phyloP scores from a whole-genome alignment of 2,113 vertebrate species.

The Natator depressus region DNA sequence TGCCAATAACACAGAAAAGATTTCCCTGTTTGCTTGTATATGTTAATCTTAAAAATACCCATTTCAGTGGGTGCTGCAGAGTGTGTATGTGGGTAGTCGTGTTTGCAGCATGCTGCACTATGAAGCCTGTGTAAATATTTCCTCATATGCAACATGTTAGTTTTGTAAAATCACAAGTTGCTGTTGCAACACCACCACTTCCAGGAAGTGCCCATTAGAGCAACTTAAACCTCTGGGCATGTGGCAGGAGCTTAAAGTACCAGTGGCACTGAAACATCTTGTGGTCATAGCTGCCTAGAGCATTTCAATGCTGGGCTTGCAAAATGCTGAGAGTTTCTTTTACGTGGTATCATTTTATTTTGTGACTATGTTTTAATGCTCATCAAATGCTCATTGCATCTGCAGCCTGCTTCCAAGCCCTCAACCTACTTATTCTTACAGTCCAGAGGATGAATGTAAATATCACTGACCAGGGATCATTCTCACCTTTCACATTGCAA shows the following conservation, averaged over 20 bases:
- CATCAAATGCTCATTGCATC: constrained; percentile 1
- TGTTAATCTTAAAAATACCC: constrained; percentile 68
- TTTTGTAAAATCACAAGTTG: not conserved
- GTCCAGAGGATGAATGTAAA: constrained; percentile 62
- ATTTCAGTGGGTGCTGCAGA: constrained; percentile 34
- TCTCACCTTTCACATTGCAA: not conserved
- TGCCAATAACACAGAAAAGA: constrained; percentile 43
- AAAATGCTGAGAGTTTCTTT: constrained; percentile 34
- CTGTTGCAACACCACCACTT: constrained; percentile 57
- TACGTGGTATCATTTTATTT: constrained; percentile 36
- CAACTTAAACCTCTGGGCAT: constrained; percentile 29
- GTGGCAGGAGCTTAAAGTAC: constrained; percentile 49
- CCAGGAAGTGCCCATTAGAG: constrained; percentile 25
- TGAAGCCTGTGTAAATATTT: constrained; percentile 60
- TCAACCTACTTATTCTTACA: not conserved
- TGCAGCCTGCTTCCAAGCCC: constrained; percentile 31
- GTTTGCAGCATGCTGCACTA: constrained; percentile 48
- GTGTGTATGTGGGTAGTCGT: constrained; percentile 30
- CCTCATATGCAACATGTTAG: constrained; percentile 43
- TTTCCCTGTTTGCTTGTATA: constrained; percentile 48
- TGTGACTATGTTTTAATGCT: not conserved
- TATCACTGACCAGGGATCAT: not conserved
- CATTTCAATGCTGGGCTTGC: not conserved
- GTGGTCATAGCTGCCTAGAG: not conserved
- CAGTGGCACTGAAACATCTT: not conserved